A percentile compares a stretch with the other conserved stretches of the same genome.
phyloP scores from a whole-genome alignment of 2,888 invertebrate genomes.

The Beris morrisii region DNA sequence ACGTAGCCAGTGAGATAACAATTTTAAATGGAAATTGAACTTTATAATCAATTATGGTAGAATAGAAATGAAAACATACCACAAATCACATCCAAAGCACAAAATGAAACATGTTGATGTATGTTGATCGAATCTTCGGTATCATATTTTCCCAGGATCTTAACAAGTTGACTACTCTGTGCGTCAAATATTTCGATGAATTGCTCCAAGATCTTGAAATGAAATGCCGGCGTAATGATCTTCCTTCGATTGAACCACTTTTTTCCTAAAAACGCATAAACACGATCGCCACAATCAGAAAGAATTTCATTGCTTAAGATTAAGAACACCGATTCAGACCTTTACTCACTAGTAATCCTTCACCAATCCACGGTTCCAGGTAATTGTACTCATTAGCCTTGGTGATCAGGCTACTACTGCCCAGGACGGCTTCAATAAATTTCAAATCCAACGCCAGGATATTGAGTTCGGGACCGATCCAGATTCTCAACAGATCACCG shows the following conservation, averaged over 20 bases:
- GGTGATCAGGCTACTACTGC: conserved; percentile 53
- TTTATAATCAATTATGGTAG: too few relatives aligned
- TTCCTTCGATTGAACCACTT: conserved; percentile 70
- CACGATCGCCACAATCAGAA: conserved; percentile 8
- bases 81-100: conserved; percentile 46
- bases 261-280: conserved; percentile 35
- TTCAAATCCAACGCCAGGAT: conserved; percentile 47
- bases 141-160: conserved; percentile 50
- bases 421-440: conserved; percentile 48
- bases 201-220: conserved; percentile 72
- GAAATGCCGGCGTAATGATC: conserved; percentile 74
- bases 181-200: conserved; percentile 69
- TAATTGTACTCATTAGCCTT: conserved; percentile 61
- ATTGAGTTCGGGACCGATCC: conserved; percentile 52
- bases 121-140: conserved; percentile 57
- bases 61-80: conserved; percentile 52
- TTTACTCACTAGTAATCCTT: conserved; percentile 61
- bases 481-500: conserved; percentile 44
- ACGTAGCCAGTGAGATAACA: too few relatives aligned
- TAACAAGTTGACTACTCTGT: conserved; percentile 60
- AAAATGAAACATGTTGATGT: conserved; percentile 59
- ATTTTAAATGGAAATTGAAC: too few relatives aligned
- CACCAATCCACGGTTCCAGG: conserved; percentile 59
- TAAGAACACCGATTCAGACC: conserved; percentile 32
- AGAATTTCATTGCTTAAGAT: background rate